phyloP scores from a whole-genome alignment of 2,888 invertebrate genomes.

The Salpingus planirostris region DNA sequence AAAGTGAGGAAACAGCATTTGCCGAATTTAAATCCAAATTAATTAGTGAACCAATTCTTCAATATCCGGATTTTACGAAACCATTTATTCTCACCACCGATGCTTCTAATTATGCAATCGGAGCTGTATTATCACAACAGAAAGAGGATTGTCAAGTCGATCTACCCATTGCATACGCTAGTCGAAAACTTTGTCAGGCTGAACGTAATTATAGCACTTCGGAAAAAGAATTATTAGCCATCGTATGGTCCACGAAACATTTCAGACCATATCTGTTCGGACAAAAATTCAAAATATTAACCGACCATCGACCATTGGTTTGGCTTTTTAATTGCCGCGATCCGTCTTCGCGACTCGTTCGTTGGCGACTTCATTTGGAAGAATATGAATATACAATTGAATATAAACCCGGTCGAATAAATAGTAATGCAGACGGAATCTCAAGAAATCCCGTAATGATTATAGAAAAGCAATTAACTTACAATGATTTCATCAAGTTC shows the following conservation, averaged over 20 bases:
- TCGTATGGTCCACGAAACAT: no score
- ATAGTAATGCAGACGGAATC: constrained; percentile 20
- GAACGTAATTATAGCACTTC: no score
- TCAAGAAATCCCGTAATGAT: constrained; percentile 8
- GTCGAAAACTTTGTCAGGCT: no score
- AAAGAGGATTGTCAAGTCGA: constrained; percentile 22
- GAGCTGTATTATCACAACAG: constrained; percentile 21
- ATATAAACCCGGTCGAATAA: no score
- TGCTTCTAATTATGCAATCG: constrained; percentile 21
- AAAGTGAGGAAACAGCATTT: constrained; percentile 8
- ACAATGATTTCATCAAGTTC: neutral
- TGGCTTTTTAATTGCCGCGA: constrained; percentile 30
- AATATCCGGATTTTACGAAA: constrained; percentile 22
- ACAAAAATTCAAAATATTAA: constrained; percentile 31
- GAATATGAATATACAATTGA: constrained; percentile 32
- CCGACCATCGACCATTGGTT: constrained; percentile 31
- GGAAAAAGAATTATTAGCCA: no score
- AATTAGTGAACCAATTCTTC: constrained; percentile 10
- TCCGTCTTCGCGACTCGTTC: constrained; percentile 22
- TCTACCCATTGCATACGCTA: no score
- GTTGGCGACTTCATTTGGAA: constrained; percentile 28
- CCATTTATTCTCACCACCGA: constrained; percentile 24
- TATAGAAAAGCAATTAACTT: neutral
- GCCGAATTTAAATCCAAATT: constrained; percentile 8
- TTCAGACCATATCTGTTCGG: no score